These are phyloP conservation scores for Platanista minor DNA, from an alignment of 2,113 vertebrate genomes.

Conservation along the genomic window DNA sequence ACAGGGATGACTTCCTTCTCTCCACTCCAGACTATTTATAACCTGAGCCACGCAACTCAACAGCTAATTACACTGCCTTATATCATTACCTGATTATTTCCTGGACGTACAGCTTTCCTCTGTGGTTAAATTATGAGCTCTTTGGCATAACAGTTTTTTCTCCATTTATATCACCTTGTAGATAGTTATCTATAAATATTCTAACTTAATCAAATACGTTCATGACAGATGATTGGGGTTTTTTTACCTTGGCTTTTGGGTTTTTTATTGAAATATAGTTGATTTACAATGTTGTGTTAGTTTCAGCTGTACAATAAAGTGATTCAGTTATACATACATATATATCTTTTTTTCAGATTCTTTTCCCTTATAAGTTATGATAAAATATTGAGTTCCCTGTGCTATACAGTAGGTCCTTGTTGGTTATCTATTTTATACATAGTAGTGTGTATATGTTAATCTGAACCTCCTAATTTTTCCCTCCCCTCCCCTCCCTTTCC, in stretches of 20 bases:
- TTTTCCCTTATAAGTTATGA: background rate
- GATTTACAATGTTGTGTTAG: background rate
- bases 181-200: background rate
- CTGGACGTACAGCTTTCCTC: background rate
- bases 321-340: background rate
- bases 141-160: background rate
- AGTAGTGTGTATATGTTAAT: too few species aligned
- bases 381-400: background rate
- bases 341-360: background rate
- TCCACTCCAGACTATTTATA: slow-evolving; percentile 14
- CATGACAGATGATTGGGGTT: background rate
- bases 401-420: background rate
- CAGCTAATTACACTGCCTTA: slow-evolving; percentile 23
- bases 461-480: too few species aligned
- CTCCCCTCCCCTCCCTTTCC: too few species aligned
- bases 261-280: background rate
- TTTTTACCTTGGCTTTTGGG: background rate
- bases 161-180: background rate
- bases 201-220: background rate
- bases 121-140: slow-evolving; percentile 24
- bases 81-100: slow-evolving; percentile 21
- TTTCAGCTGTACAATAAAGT: background rate
- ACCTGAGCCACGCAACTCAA: background rate
- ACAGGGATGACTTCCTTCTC: background rate
- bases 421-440: background rate